Conservation (phyloP, 2,888 invertebrate genomes). For the Ischnura elegans region DNA sequence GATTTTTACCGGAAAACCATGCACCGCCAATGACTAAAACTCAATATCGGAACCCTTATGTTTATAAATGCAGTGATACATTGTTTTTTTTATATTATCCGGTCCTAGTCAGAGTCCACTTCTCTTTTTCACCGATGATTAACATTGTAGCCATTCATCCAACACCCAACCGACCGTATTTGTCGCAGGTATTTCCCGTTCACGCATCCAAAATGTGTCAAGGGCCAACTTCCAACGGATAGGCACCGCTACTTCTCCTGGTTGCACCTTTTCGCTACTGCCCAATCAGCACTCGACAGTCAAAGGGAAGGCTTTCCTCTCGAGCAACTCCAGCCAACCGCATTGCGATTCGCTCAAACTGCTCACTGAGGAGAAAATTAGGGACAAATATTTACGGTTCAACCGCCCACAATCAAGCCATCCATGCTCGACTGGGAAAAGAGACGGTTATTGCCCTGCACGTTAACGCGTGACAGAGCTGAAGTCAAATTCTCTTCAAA, state of each 20-base stretch:
- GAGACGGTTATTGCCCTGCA: background rate
- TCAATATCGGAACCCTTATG: too few relatives aligned
- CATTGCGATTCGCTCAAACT: background rate
- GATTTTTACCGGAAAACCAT: too few relatives aligned
- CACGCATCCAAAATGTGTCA: background rate
- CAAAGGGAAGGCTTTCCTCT: background rate
- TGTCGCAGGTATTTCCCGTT: background rate
- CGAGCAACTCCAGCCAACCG: background rate
- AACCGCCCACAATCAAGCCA: background rate
- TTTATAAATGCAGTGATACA: too few relatives aligned
- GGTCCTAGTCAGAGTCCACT: too few relatives aligned
- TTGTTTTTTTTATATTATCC: too few relatives aligned
- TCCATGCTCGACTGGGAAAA: background rate
- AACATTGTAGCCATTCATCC: too few relatives aligned
- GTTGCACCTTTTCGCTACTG: background rate
- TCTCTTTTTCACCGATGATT: too few relatives aligned
- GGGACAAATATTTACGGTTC: background rate
- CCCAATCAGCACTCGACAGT: background rate
- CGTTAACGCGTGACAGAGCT: background rate
- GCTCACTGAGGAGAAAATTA: background rate
- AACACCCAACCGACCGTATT: too few relatives aligned
- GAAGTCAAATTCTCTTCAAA: background rate
- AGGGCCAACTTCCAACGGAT: background rate
- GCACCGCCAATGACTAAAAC: too few relatives aligned
- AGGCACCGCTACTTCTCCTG: background rate